phyloP scores from a whole-genome alignment of 2,797 vertebrate genomes.

The Pseudochromis fuscus region DNA sequence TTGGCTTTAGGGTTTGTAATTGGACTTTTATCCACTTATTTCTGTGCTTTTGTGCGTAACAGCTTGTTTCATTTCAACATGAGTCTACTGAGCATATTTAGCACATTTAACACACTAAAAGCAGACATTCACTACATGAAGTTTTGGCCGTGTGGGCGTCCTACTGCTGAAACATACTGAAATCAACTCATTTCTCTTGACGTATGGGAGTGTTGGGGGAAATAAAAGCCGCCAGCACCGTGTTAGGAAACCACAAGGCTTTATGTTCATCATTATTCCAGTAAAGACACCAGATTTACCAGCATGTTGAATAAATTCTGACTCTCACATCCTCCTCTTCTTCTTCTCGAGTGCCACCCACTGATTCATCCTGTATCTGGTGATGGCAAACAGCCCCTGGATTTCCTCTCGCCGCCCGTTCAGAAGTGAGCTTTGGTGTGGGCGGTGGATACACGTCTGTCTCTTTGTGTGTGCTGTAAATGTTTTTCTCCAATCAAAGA shows the following conservation, averaged over 20 bases:
- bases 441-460: constrained; percentile 47
- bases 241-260: constrained; percentile 47
- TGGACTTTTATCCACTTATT: constrained; percentile 16
- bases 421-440: constrained; percentile 59
- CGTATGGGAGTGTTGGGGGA: constrained; percentile 24
- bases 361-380: constrained; percentile 54
- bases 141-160: constrained; percentile 42
- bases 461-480: constrained; percentile 64
- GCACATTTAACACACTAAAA: neutral
- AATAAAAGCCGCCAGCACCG: constrained; percentile 36
- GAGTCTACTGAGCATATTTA: constrained; percentile 1
- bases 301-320: constrained; percentile 50
- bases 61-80: neutral
- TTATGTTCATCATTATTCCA: constrained; percentile 41
- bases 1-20: constrained; percentile 6
- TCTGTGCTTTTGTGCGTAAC: neutral
- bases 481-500: constrained; percentile 74
- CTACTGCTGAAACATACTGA: constrained; percentile 48
- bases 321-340: constrained; percentile 63
- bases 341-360: constrained; percentile 44
- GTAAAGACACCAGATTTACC: constrained; percentile 65
- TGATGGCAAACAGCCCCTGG: constrained; percentile 61
- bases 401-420: constrained; percentile 63
- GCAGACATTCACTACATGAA: neutral
- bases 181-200: constrained; percentile 41